A percentile compares a stretch with the other conserved stretches of the same genome.
phyloP scores from a whole-genome alignment of 1,140 invertebrate genomes.

The Camponotus vicinus region DNA sequence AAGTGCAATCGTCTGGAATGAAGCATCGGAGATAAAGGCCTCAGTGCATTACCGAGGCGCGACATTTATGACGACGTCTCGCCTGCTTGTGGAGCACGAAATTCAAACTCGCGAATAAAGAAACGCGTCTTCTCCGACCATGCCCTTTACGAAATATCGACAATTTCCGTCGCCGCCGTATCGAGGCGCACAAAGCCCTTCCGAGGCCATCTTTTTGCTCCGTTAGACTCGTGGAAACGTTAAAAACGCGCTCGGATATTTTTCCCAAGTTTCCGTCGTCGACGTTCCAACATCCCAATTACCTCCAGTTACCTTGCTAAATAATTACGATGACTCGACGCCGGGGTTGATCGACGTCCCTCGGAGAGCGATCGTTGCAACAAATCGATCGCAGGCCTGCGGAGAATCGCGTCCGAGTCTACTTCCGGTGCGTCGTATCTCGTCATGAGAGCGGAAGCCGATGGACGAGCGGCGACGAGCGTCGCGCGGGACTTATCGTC shows the following conservation, averaged over 20 bases:
- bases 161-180: background rate
- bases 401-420: background rate
- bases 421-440: background rate
- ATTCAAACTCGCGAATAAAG: constrained; percentile 28
- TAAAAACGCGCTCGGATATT: background rate
- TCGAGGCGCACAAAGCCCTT: constrained; percentile 18
- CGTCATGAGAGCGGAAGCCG: constrained; percentile 47
- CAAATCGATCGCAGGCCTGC: constrained; percentile 22
- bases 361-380: background rate
- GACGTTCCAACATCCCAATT: background rate
- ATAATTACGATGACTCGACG: background rate
- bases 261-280: too few relatives aligned
- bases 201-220: background rate
- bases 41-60: background rate
- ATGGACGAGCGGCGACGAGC: constrained; percentile 18
- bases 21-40: constrained; percentile 45
- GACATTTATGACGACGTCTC: constrained; percentile 18
- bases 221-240: background rate
- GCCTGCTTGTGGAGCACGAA: background rate
- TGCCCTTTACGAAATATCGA: too few relatives aligned
- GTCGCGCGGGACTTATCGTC: constrained; percentile 47
- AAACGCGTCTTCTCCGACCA: background rate
- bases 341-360: background rate
- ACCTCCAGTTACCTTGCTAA: background rate
- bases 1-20: constrained; percentile 49